Base-by-base conservation (phyloP, 2,888 invertebrate genomes). In the Dasypogon diadema region DNA sequence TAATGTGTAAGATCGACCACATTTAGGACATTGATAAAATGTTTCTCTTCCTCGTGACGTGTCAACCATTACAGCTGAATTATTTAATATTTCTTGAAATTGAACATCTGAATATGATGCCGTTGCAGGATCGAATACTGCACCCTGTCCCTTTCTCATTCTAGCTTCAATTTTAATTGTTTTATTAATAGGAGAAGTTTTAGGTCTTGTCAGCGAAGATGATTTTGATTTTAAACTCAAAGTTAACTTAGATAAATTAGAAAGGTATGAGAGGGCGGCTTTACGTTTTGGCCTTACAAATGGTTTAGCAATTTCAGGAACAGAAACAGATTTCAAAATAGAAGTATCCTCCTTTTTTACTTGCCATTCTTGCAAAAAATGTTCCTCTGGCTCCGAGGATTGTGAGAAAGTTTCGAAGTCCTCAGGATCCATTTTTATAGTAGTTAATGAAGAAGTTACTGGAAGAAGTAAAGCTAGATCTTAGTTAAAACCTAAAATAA, bases 391-490 rank as follows among this genome's bases (percentile, higher is more conserved):
- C 12, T 56, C 56, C 26, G 14, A 24, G 6, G 24, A 6, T 26
- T 24, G 58, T 24, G 30, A 8, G 5, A 58, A 58, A 10, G 24
- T 30, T 16, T 58, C 58, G 6, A 16, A 58, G 16, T 12, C 6
- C 10, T 55, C 60, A 12, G 34, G 37, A 37, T 60, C 60, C 60
- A 37, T 26, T 60, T 60, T 60, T 16, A 60, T 60, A 21, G 34
- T 18, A 10, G 16, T 58, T 30, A 58, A 3, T 42, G 60, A 37
- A 16, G 60, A 37, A 34, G n/a, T 34, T 34, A 60, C 60, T 60
- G 60, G 37, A 60, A 60, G 60, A 60, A 60, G 37, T 37, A 60
- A 60, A 60, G 60, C 60, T 60, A 37, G 8, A 60, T 60, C 60
- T 60, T 60, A 60, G 37, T 60, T 60, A 60, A 60, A 37, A 34